Percentiles rank a stretch among this genome's conserved stretches.
Conservation (phyloP, 1,140 invertebrate genomes). For the Heliconius hermathena region DNA sequence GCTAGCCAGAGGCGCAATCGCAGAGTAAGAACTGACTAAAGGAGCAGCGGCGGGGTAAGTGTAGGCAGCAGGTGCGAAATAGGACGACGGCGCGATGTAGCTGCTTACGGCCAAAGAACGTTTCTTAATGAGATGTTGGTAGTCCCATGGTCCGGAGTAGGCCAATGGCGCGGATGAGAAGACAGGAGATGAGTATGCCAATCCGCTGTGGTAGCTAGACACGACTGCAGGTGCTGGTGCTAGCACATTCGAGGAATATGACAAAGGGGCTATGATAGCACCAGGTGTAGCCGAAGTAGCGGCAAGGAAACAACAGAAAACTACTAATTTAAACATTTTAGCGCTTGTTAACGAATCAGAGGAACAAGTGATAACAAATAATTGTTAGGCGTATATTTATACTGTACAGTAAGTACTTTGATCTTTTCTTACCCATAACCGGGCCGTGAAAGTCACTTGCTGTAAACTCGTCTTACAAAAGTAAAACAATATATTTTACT, state of each 20-base stretch:
- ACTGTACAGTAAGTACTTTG: neutral
- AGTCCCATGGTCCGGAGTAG: constrained; percentile 43
- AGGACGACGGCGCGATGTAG: constrained; percentile 20
- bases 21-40: constrained; percentile 12
- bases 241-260: constrained; percentile 57
- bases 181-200: constrained; percentile 50
- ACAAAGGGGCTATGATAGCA: constrained; percentile 34
- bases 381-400: neutral
- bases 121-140: constrained; percentile 64
- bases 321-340: constrained; percentile 39
- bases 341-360: constrained; percentile 20
- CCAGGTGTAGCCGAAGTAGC: constrained; percentile 23
- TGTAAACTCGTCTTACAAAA: neutral
- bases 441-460: neutral
- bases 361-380: constrained; percentile 33
- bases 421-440: neutral
- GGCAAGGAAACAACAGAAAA: constrained; percentile 36
- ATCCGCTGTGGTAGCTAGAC: constrained; percentile 47
- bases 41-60: constrained; percentile 18
- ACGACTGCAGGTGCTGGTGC: constrained; percentile 36
- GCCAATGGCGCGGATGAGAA: constrained; percentile 31
- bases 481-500: neutral
- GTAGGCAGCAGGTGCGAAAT: constrained; percentile 3
- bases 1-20: constrained; percentile 6
- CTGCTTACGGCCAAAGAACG: constrained; percentile 49